phyloP scores from a whole-genome alignment of 2,888 invertebrate species.

The Heliconius ismenius region DNA sequence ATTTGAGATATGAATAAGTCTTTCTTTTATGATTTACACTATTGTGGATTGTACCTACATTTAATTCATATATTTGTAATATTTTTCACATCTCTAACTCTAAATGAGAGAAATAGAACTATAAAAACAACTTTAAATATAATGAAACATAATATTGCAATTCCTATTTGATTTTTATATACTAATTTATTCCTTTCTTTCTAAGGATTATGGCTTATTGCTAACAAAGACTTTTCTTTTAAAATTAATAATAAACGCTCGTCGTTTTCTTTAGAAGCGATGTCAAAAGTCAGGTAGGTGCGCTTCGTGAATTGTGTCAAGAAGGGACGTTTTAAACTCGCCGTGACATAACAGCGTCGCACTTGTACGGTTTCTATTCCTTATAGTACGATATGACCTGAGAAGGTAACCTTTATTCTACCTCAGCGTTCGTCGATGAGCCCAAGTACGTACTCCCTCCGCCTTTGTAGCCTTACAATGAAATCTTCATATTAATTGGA shows the following conservation, averaged over 20 bases:
- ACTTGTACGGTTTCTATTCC: constrained; percentile 37
- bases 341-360: constrained; percentile 40
- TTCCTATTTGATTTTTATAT: not conserved
- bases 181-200: not conserved
- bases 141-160: not conserved
- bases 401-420: constrained; percentile 8
- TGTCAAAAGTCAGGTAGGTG: constrained; percentile 56
- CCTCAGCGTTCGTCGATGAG: not conserved
- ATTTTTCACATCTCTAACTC: too few species aligned
- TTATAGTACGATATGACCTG: constrained; percentile 31
- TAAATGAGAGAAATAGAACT: not conserved
- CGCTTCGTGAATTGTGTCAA: constrained; percentile 63
- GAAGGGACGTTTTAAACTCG: constrained; percentile 59
- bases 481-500: constrained; percentile 18
- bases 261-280: constrained; percentile 42
- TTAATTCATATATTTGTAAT: too few species aligned
- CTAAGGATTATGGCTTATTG: not conserved
- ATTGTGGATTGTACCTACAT: too few species aligned
- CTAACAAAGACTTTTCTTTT: constrained; percentile 6
- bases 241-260: constrained; percentile 26
- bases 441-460: not conserved
- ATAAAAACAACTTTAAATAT: not conserved
- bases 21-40: too few species aligned
- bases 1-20: too few species aligned
- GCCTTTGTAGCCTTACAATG: not conserved